A percentile compares a stretch with the other conserved stretches of the same genome.
Conservation (phyloP, 1,140 invertebrate species). For the Onthophagus taurus region DNA sequence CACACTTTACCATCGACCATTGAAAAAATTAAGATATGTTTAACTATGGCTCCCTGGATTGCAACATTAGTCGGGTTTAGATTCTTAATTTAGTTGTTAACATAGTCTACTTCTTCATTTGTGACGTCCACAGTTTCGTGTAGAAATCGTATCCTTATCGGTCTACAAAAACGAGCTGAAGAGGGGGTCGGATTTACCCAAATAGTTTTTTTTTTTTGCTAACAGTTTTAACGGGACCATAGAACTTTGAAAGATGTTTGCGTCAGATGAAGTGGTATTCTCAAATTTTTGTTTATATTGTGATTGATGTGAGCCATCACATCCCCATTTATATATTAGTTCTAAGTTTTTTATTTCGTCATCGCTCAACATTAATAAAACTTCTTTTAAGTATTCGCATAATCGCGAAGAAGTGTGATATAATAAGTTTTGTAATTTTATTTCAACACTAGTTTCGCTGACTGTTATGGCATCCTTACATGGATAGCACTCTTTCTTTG, state of each 20-base stretch:
- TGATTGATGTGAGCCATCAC: conserved; percentile 15
- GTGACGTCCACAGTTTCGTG: conserved; percentile 21
- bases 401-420: conserved; percentile 27
- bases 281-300: conserved; percentile 28
- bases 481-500: conserved; percentile 27
- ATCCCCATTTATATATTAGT: conserved; percentile 16
- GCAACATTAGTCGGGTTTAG: conserved; percentile 18
- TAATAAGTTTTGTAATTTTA: conserved; percentile 29
- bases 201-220: conserved; percentile 11
- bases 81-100: conserved; percentile 15
- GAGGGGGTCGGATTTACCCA: conserved; percentile 22
- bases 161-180: conserved; percentile 20
- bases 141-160: conserved; percentile 27
- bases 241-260: conserved; percentile 24
- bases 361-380: conserved; percentile 11
- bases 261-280: conserved; percentile 19
- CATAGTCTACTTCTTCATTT: conserved; percentile 16
- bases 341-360: conserved; percentile 1
- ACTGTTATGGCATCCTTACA: conserved; percentile 19
- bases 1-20: no score
- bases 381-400: conserved; percentile 22
- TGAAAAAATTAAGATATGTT: no score
- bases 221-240: conserved; percentile 30
- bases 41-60: conserved; percentile 19
- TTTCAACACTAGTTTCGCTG: conserved; percentile 27